Base-by-base conservation (phyloP, 2,113 vertebrate species). In the Zosterops hypoxanthus region DNA sequence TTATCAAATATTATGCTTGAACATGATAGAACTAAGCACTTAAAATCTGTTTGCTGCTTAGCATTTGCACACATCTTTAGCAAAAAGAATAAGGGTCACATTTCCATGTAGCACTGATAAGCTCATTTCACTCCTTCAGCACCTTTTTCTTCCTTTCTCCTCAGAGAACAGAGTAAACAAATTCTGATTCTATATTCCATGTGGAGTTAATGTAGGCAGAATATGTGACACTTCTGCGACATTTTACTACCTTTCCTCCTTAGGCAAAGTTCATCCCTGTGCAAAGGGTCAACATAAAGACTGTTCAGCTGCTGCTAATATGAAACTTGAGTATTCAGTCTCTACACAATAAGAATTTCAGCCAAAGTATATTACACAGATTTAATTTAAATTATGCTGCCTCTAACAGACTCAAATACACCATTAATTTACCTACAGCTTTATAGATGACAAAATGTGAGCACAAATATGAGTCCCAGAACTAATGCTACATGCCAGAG, bases 221-320 rank as follows among this genome's bases (percentile, higher is more conserved):
- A 92, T 82, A 55, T 29, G 25, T 0, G 0, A 86, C 75, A 64
- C 42, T 83, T 60, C 57, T 56, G 42, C 79, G 79, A 80, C 50
- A 91, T 96, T 95, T 94, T 72, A 31, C 34, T 63, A n/a, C 4
- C 46, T 22, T 85, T 87, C 73, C 91, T 85, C 73, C 89, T 87
- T 87, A 85, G 59, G 50, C 63, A 87, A 95, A 87, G 63, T 75
- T 97, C 77, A 94, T 19, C 22, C 53, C 44, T 56, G 33, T 60
- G 65, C 69, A 89, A 93, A 86, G 77, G 94, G 88, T 88, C 88
- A 95, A 68, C 34, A 56, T 41, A 60, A 87, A 33, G 12, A 49
- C 52, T 53, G 12, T 44, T 84, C 69, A 87, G 28, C 33, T 94
- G 60, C 47, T 76, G 59, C 28, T 50, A 65, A 47, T n/a, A 31